A percentile compares a stretch with the other conserved stretches of the same genome.
phyloP scores from a whole-genome alignment of 1,140 invertebrate genomes.

The Asbolus verrucosus region DNA sequence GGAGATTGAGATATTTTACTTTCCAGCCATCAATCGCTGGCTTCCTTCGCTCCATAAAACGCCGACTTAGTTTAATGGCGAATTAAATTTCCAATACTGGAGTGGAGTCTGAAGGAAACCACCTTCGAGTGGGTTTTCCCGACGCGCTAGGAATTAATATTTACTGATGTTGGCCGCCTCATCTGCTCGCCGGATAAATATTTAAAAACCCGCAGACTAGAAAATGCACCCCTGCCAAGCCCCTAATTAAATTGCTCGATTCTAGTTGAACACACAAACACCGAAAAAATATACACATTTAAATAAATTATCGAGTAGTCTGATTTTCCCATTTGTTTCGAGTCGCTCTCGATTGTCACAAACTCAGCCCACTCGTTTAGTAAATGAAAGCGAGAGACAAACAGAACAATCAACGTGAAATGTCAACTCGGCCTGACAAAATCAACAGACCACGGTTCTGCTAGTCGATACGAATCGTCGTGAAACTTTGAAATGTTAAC shows the following conservation, averaged over 20 bases:
- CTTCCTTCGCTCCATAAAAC: too few relatives aligned
- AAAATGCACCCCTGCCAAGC: not conserved
- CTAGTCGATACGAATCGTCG: constrained; percentile 3
- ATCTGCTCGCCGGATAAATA: constrained; percentile 23
- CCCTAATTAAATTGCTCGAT: constrained; percentile 32
- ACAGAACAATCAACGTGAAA: constrained; percentile 23
- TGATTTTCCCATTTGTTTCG: not conserved
- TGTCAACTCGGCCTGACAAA: constrained; percentile 9
- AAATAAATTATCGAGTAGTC: constrained; percentile 12
- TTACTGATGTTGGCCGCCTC: constrained; percentile 5
- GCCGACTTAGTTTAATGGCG: too few relatives aligned
- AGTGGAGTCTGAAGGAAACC: too few relatives aligned
- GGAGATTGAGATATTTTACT: too few relatives aligned
- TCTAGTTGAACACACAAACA: constrained; percentile 1
- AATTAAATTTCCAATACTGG: too few relatives aligned
- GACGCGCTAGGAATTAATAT: constrained; percentile 28
- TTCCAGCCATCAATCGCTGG: too few relatives aligned
- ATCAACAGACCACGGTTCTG: not conserved
- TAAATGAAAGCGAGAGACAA: constrained; percentile 1
- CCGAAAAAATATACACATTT: not conserved
- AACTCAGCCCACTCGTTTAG: constrained; percentile 1
- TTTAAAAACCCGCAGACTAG: constrained; percentile 7
- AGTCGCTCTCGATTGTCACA: too few relatives aligned
- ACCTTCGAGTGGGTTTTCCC: not conserved
- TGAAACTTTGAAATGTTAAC: not conserved